These are phyloP conservation scores for Dipodomys ordii DNA, from an alignment of 2,113 vertebrate genomes.

Conservation along the genomic window DNA sequence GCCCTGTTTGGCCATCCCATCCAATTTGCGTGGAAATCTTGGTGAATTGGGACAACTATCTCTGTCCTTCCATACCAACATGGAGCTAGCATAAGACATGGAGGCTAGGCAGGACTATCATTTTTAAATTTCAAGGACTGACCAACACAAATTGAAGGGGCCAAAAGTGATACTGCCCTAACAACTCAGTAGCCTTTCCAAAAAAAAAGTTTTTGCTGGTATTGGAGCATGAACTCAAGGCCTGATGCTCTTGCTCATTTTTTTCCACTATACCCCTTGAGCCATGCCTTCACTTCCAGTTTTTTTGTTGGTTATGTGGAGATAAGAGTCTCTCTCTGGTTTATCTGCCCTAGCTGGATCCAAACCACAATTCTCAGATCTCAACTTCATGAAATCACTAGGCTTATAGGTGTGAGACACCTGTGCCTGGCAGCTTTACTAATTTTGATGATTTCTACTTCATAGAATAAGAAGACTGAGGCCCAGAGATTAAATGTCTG, in stretches of 20 bases:
- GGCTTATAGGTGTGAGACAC: too few species aligned
- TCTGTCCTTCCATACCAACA: not conserved
- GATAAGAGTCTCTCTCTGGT: too few species aligned
- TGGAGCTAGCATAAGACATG: not conserved
- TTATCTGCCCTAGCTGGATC: too few species aligned
- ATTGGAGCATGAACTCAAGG: too few species aligned
- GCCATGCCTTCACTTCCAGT: too few species aligned
- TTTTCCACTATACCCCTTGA: too few species aligned
- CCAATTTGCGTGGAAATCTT: constrained; percentile 42
- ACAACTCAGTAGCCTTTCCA: not conserved
- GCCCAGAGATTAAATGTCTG: not conserved
- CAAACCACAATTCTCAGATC: too few species aligned
- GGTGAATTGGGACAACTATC: constrained; percentile 1
- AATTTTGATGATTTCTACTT: not conserved
- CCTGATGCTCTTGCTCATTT: too few species aligned
- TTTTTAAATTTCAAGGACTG: not conserved
- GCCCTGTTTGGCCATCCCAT: not conserved
- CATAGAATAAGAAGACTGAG: not conserved
- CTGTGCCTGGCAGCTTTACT: too few species aligned
- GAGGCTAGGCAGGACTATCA: not conserved
- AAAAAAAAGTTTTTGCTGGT: too few species aligned
- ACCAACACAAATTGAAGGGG: constrained; percentile 23
- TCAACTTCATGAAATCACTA: too few species aligned
- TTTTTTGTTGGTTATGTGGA: too few species aligned
- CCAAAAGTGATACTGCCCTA: constrained; percentile 23